Evolutionary conservation across 2,888 invertebrate species (phyloP).

Genomic region (Cantharis rufa): DNA sequence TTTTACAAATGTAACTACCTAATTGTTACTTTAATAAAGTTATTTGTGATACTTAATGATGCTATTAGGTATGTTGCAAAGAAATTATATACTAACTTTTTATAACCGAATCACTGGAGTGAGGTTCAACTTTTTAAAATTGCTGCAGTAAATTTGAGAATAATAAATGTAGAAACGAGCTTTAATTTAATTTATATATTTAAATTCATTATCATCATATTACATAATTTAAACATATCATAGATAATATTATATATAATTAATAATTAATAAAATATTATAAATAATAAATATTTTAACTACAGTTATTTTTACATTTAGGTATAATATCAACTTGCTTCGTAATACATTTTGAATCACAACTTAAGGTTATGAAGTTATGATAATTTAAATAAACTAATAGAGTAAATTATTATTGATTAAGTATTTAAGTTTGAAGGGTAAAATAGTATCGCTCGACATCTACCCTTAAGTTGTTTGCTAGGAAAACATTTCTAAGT

Average conservation of each 20-base stretch:
- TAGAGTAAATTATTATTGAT: not conserved
- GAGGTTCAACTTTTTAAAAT: not conserved
- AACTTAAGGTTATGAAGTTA: not conserved
- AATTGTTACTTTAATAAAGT: slow-evolving; percentile 24
- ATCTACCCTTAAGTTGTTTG: slow-evolving; percentile 17
- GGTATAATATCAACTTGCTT: too few species aligned
- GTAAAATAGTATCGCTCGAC: not conserved
- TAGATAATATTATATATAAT: not conserved
- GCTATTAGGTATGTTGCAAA: slow-evolving; percentile 1
- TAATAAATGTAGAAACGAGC: not conserved
- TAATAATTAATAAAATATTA: not conserved
- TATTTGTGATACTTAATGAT: slow-evolving; percentile 12
- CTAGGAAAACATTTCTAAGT: slow-evolving; percentile 25
- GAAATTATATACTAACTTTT: not conserved
- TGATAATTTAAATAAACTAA: not conserved
- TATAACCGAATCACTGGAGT: not conserved
- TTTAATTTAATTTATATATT: not conserved
- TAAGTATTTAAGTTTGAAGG: not conserved
- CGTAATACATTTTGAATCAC: not conserved
- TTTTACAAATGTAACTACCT: slow-evolving; percentile 18
- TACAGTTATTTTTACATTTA: not conserved
- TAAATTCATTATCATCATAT: not conserved
- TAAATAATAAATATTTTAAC: not conserved
- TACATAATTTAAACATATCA: not conserved
- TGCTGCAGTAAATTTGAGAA: not conserved